Base-by-base conservation (phyloP, 2,888 invertebrate genomes). In the Dicyrtomina minuta region DNA sequence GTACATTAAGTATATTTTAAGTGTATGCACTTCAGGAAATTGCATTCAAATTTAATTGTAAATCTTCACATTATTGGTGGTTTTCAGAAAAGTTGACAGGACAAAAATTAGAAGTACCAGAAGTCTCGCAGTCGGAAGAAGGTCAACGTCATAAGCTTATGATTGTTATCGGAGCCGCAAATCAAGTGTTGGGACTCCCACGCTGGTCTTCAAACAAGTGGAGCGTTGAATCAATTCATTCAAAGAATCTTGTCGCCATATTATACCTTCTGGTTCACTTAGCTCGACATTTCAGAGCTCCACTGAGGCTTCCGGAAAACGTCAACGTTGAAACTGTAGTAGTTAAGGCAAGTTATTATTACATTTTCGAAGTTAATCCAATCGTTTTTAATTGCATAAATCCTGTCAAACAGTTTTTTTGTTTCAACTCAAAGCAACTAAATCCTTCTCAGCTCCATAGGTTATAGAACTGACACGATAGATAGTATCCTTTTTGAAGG, bases 61-160 rank as follows among this genome's bases (percentile, higher is more conserved):
- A n/a, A n/a, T n/a, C 8, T 49, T 49, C 17, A 49, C 6, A 49
- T 49, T 49, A 41, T 90, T 96, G 2, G 91, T 96, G 27, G 96
- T 97, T 0, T 93, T 12, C 77, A 86, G 94, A 96, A 82, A 93
- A 93, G 81, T 84, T 96, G 58, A 92, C 94, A 0, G 89, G 90
- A 24, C 89, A 90, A 62, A 92, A 94, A 82, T 84, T 99, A 58
- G 96, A 98, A 83, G 96, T 97, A 3, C 93, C 96, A 0, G 98
- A 99, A 85, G 98, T 99, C 1, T 96, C 98, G 0, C 98, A 98
- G 82, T 96, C 96, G 0, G 98, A 98, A 82, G 94, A 95, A 82
- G 95, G 96, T 0, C 99, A 99, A 82, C 90, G 93, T 73, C 95
- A 97, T 81, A 99, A 99, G 81, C 84, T 99, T 41, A 87, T 89